These are phyloP conservation scores for Lobophora halterata DNA, from an alignment of 2,888 invertebrate genomes.

Conservation along the genomic window DNA sequence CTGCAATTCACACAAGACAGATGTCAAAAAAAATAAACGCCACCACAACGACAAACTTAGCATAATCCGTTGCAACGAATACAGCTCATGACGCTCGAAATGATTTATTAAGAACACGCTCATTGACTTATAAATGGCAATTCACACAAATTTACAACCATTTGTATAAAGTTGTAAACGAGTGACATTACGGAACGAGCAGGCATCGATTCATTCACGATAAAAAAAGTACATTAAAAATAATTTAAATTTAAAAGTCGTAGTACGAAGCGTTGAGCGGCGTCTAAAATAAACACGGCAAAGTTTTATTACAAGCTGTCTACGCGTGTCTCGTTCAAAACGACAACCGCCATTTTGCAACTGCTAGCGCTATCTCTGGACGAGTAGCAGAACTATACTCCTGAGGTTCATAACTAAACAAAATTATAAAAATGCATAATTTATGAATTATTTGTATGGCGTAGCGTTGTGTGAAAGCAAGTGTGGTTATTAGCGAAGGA, in stretches of 20 bases:
- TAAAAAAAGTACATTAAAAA: slow-evolving; percentile 42
- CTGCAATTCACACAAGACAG: slow-evolving; percentile 1
- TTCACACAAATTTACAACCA: slow-evolving; percentile 26
- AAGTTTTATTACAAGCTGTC: slow-evolving; percentile 62
- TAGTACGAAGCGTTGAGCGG: slow-evolving; percentile 50
- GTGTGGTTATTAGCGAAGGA: slow-evolving; percentile 47
- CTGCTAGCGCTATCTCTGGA: slow-evolving; percentile 60
- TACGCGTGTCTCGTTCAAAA: slow-evolving; percentile 52
- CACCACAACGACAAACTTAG: slow-evolving; percentile 12
- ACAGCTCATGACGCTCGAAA: slow-evolving; percentile 17
- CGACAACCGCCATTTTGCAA: slow-evolving; percentile 21
- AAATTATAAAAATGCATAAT: slow-evolving; percentile 32
- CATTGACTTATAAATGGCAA: slow-evolving; percentile 21
- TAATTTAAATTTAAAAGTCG: slow-evolving; percentile 55
- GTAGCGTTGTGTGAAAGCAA: slow-evolving; percentile 45
- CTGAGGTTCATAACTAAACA: slow-evolving; percentile 41
- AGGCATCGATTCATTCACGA: slow-evolving; percentile 32
- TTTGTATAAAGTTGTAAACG: slow-evolving; percentile 28
- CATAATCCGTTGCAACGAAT: slow-evolving; percentile 21
- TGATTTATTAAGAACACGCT: slow-evolving; percentile 19
- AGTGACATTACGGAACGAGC: slow-evolving; percentile 28
- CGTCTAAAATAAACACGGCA: slow-evolving; percentile 60
- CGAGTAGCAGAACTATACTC: slow-evolving; percentile 58
- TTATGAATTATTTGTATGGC: slow-evolving; percentile 35
- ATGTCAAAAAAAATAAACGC: slow-evolving; percentile 10